Conservation (phyloP, 2,797 vertebrate genomes). For the Notoglanidium macrostoma region DNA sequence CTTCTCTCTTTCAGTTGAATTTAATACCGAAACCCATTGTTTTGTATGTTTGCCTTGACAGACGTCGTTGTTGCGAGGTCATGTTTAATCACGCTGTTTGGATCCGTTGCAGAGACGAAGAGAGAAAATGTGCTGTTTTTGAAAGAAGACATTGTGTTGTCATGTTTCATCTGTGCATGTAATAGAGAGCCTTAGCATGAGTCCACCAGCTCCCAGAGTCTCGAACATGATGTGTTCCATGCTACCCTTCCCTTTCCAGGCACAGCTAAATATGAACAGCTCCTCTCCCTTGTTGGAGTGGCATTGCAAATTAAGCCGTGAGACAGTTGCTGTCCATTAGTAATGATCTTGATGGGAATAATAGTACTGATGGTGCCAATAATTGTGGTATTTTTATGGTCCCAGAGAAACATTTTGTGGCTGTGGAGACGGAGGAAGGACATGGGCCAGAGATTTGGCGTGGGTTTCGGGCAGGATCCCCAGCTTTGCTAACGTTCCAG, state of each 20-base stretch:
- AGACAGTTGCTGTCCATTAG: neutral
- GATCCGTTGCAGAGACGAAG: slow-evolving; percentile 20
- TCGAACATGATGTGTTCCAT: slow-evolving; percentile 35
- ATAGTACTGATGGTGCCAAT: slow-evolving; percentile 47
- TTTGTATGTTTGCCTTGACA: slow-evolving; percentile 49
- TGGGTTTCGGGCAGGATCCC: slow-evolving; percentile 69
- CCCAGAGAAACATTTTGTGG: slow-evolving; percentile 59
- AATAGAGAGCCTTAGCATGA: slow-evolving; percentile 60
- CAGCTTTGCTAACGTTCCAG: slow-evolving; percentile 67
- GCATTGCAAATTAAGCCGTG: slow-evolving; percentile 36
- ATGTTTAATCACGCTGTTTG: slow-evolving; percentile 31
- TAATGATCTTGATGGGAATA: slow-evolving; percentile 57
- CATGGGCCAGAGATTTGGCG: slow-evolving; percentile 66
- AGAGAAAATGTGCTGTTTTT: slow-evolving; percentile 24
- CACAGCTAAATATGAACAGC: slow-evolving; percentile 1
- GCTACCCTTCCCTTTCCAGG: slow-evolving; percentile 1
- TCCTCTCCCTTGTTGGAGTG: slow-evolving; percentile 50
- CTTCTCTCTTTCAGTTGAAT: slow-evolving; percentile 61
- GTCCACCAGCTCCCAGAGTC: slow-evolving; percentile 62
- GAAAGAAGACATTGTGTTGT: slow-evolving; percentile 62
- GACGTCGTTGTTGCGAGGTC: slow-evolving; percentile 42
- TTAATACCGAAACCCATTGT: slow-evolving; percentile 51
- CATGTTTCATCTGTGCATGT: slow-evolving; percentile 57
- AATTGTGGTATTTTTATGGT: slow-evolving; percentile 48
- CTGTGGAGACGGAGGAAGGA: slow-evolving; percentile 56